These are phyloP conservation scores for Clarias pachynema DNA, from an alignment of 2,797 vertebrate species.

Conservation along the genomic window DNA sequence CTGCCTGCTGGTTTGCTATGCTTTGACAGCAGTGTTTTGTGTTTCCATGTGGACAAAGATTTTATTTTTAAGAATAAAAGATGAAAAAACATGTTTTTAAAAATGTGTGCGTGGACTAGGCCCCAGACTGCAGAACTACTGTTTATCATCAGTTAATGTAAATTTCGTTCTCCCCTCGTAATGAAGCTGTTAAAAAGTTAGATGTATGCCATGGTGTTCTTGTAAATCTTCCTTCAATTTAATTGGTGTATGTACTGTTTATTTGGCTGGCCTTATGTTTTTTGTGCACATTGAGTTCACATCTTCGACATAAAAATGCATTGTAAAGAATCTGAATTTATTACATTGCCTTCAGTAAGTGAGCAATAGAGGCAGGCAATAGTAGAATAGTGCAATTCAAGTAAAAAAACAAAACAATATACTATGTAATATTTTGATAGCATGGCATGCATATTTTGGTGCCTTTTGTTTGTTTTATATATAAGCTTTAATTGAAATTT, in stretches of 20 bases:
- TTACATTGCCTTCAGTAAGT: background rate
- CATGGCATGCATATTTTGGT: background rate
- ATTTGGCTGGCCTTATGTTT: slow-evolving; percentile 6
- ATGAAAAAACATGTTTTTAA: too few species aligned
- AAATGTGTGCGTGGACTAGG: too few species aligned
- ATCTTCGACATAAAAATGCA: background rate
- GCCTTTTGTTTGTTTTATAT: slow-evolving; percentile 36
- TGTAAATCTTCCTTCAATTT: background rate
- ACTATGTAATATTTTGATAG: background rate
- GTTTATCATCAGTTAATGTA: background rate
- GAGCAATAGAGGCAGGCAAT: slow-evolving; percentile 1
- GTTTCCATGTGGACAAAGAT: too few species aligned
- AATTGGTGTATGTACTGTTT: background rate
- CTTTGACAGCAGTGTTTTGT: too few species aligned
- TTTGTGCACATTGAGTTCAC: background rate
- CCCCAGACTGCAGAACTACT: slow-evolving; percentile 5
- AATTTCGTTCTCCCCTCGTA: background rate
- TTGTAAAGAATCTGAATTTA: background rate
- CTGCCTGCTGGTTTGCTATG: too few species aligned
- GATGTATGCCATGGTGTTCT: background rate
- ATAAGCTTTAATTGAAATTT: slow-evolving; percentile 33
- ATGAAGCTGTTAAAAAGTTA: background rate
- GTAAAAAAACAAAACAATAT: background rate
- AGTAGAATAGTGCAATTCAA: slow-evolving; percentile 4
- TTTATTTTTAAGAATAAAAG: too few species aligned